phyloP scores from a whole-genome alignment of 2,888 invertebrate species.

The Lasioglossum oenotherae region DNA sequence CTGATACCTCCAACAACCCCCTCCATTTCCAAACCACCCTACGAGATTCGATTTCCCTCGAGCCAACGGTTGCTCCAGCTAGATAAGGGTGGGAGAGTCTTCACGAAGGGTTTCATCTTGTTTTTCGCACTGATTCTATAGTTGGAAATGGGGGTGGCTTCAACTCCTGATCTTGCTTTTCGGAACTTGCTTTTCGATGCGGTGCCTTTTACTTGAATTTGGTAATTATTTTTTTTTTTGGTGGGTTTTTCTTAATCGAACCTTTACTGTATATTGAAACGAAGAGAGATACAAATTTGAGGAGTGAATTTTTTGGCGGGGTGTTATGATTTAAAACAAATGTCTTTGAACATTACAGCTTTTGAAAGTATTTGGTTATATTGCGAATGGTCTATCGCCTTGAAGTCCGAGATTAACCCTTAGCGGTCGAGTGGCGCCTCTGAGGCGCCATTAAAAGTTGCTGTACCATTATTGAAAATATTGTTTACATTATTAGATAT shows the following conservation, averaged over 20 bases:
- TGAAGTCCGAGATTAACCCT: slow-evolving; percentile 7
- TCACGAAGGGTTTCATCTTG: not conserved
- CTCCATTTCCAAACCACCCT: not conserved
- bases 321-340: no score
- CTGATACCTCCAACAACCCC: not conserved
- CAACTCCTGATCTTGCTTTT: not conserved
- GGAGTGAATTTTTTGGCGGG: no score
- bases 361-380: not conserved
- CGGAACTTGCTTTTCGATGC: not conserved
- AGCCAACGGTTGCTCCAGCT: not conserved
- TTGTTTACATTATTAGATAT: no score
- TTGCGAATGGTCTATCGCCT: not conserved
- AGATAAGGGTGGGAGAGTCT: not conserved
- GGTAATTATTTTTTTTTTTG: no score
- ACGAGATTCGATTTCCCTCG: slow-evolving; percentile 3
- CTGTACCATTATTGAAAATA: no score
- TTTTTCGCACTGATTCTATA: not conserved
- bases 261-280: no score
- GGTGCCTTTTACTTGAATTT: not conserved
- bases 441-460: no score
- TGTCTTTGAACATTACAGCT: no score
- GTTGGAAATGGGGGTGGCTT: not conserved
- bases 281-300: no score
- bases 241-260: no score
- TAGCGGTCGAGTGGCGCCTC: no score